phyloP scores from a whole-genome alignment of 2,888 invertebrate species.

The Epsilonema sp. region DNA sequence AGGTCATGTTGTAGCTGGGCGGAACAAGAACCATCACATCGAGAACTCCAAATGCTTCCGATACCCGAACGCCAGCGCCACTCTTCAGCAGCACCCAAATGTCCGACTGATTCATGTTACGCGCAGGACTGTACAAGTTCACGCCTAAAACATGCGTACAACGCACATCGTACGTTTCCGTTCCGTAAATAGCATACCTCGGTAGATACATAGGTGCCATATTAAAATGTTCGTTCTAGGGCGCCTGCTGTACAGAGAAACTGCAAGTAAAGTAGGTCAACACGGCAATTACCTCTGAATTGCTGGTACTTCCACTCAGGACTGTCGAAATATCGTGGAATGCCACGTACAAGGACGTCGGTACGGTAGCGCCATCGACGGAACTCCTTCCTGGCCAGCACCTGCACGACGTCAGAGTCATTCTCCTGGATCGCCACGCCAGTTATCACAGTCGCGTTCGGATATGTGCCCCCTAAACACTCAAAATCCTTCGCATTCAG shows the following conservation, averaged over 20 bases:
- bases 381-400: slow-evolving; percentile 5
- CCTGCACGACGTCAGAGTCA: slow-evolving; percentile 62
- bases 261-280: no score
- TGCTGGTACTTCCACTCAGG: slow-evolving; percentile 66
- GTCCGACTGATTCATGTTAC: slow-evolving; percentile 72
- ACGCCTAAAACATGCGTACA: no score
- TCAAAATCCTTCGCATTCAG: no score
- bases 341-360: slow-evolving; percentile 67
- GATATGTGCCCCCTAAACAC: slow-evolving; percentile 12
- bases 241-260: neutral
- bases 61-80: slow-evolving; percentile 2
- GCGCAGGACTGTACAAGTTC: slow-evolving; percentile 71
- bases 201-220: no score
- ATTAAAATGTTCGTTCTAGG: no score
- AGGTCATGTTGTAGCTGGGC: neutral
- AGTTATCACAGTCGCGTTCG: slow-evolving; percentile 28
- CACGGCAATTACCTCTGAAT: slow-evolving; percentile 60
- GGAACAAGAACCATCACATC: slow-evolving; percentile 2
- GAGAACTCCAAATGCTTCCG: slow-evolving; percentile 2
- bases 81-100: slow-evolving; percentile 41
- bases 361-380: slow-evolving; percentile 28
- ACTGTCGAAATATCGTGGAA: slow-evolving; percentile 63
- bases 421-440: slow-evolving; percentile 51
- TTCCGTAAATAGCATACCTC: no score
- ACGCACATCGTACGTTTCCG: no score